Evolutionary conservation across 2,888 invertebrate genomes (phyloP), one percentile per base, ranked within the genome.

Genomic region (Lepidocyrtoides sp.): DNA sequence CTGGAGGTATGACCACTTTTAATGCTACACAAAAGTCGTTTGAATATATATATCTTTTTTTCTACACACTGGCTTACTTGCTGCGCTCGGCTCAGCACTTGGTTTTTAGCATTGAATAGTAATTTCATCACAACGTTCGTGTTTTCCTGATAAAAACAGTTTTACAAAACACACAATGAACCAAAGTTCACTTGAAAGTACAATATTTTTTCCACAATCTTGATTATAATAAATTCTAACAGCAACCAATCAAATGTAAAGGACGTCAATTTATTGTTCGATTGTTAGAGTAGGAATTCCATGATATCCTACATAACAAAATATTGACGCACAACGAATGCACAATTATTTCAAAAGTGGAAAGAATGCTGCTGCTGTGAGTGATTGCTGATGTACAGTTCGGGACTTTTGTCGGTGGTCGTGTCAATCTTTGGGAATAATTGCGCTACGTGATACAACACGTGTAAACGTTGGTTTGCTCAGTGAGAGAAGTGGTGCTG

Each of bases 401-500:
- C 57, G 32, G 10, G 79, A 57, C 57, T 54, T 79, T 26, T 32
- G 36, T 69, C 12, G 20, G 51, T 20, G 17, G 32, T n/a, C n/a
- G 77, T 79, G 79, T 57, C 79, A 36, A 79, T 79, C 79, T 20
- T 32, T 12, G 36, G 32, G 26, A 57, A 20, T 51, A 32, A 48
- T 63, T 48, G 5, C 36, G 4, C 4, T 32, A 66, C 10, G 69
- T 29, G 44, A 69, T 69, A 44, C 66, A 14, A 23, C 69, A 69
- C 84, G 29, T 29, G 69, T 10, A 4, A 48, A 60, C 48, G 1
- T 29, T 32, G 2, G 7, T 54, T 29, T 2, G 51, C 29, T 26
- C 26, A 54, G 29, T n/a, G n/a, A 75, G 48, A 66, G 84, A 26
- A 60, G 20, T 72, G 85, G 51, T 91, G 91, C 72, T 91, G 79